Evolutionary conservation across 2,888 invertebrate species (phyloP), one percentile per base, ranked within the genome.

Genomic region (Fragum sueziense): DNA sequence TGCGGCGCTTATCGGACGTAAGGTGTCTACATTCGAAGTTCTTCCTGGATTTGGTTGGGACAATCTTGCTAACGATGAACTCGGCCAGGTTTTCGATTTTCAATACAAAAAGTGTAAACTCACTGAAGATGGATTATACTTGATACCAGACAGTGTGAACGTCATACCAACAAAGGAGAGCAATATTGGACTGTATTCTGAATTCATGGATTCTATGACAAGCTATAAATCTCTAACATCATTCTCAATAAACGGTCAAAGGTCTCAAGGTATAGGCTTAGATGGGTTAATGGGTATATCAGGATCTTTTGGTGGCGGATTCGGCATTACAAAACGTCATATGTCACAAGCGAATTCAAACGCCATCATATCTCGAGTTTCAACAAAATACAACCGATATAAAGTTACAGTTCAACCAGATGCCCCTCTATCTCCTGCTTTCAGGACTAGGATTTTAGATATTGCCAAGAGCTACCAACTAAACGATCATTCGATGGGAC

Each of bases 1-100:
- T 14, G 29, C 29, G 6, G 25, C 6, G 14, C 59, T 59, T 27
- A 14, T 29, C 4, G 59, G 27, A 4, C 25, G 29, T 3, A n/a
- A 27, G 25, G 27, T 59, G 2, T 2, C 14, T 17, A 59, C 25
- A 25, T 27, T 81, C 17, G 82, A 82, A 41, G 79, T 62, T 20
- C 70, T 85, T 4, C 85, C 85, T 1, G 82, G 82, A 6, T 14
- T 25, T 27, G 85, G 85, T 3, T 85, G 76, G 75, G 85, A 85
- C 59, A 85, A 85, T 52, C 54, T 85, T 7, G 65, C 52, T 17
- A 85, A 85, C 37, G 31, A 78, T 4, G 71, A 74, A 2, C 74
- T 69, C 65, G 78, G 80, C 22, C 65, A 54, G 22, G 76, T 83
- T 25, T 22, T 78, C 20, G 51, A 70, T 11, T 71, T 69, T 17